Conservation (phyloP, 2,888 invertebrate genomes). For the Idaea straminata region DNA sequence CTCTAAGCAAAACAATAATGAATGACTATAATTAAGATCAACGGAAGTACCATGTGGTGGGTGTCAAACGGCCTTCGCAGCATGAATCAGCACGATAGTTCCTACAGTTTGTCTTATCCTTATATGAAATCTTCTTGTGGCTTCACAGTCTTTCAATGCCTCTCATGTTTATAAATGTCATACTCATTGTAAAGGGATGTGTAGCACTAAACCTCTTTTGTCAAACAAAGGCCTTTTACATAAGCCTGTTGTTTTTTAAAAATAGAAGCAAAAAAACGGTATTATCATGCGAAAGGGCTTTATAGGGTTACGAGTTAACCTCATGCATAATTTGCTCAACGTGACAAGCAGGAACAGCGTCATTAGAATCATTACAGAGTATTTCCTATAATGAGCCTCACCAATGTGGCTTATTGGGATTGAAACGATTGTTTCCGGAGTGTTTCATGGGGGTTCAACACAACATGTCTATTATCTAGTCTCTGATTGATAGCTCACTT, state of each 20-base stretch:
- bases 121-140: conserved; percentile 24
- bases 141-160: neutral
- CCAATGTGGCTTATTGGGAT: conserved; percentile 26
- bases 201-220: neutral
- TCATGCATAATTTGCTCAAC: neutral
- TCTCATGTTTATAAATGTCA: neutral
- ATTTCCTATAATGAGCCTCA: conserved; percentile 25
- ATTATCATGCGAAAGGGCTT: neutral
- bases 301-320: neutral
- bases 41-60: conserved; percentile 25
- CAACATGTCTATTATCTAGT: conserved; percentile 58
- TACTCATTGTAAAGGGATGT: neutral
- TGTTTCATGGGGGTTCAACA: conserved; percentile 61
- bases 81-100: conserved; percentile 29
- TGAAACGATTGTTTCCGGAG: conserved; percentile 57
- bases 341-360: conserved; percentile 21
- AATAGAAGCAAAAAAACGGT: neutral
- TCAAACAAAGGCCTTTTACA: neutral
- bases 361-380: conserved; percentile 8
- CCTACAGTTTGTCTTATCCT: conserved; percentile 18
- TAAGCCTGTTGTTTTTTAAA: neutral
- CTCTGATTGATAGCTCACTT: conserved; percentile 72
- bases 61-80: conserved; percentile 28
- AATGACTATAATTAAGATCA: conserved; percentile 17
- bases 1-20: neutral